These are phyloP conservation scores for Lumbricus terrestris DNA, from an alignment of 2,888 invertebrate species.

Conservation along the genomic window DNA sequence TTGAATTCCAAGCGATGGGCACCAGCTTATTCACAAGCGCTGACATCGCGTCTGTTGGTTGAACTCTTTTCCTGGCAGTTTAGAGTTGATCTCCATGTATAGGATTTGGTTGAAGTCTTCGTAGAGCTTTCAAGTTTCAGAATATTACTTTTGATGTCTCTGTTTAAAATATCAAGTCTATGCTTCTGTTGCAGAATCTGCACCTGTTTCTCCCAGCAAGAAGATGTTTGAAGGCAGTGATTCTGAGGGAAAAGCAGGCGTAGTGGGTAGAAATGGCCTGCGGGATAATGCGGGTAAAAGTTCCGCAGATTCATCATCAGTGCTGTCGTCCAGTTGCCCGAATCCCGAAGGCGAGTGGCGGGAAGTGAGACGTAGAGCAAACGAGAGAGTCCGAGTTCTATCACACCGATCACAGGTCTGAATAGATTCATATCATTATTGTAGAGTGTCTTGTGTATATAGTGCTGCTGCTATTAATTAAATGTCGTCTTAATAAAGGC, in stretches of 20 bases:
- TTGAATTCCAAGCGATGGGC: too few relatives aligned
- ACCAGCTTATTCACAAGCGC: too few relatives aligned
- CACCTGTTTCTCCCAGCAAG: slow-evolving; percentile 8
- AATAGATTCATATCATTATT: not conserved
- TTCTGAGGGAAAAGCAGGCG: not conserved
- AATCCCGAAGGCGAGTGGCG: slow-evolving; percentile 65
- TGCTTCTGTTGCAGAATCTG: slow-evolving; percentile 3
- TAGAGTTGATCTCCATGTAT: too few relatives aligned
- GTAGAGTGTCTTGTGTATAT: not conserved
- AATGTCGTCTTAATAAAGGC: too few relatives aligned
- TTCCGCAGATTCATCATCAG: slow-evolving; percentile 29
- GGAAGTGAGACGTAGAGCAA: slow-evolving; percentile 61
- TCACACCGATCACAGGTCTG: not conserved
- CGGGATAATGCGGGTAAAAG: not conserved
- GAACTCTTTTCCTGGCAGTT: too few relatives aligned
- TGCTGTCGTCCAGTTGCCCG: slow-evolving; percentile 53
- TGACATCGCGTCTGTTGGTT: too few relatives aligned
- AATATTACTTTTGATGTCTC: not conserved
- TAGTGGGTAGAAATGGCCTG: not conserved
- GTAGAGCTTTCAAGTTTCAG: not conserved
- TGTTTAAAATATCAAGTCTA: not conserved
- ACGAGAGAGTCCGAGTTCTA: slow-evolving; percentile 23
- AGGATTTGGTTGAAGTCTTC: too few relatives aligned
- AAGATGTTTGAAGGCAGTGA: slow-evolving; percentile 7
- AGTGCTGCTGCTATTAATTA: not conserved